Conservation (phyloP, 2,113 vertebrate genomes). For the Amphiprion ocellaris region DNA sequence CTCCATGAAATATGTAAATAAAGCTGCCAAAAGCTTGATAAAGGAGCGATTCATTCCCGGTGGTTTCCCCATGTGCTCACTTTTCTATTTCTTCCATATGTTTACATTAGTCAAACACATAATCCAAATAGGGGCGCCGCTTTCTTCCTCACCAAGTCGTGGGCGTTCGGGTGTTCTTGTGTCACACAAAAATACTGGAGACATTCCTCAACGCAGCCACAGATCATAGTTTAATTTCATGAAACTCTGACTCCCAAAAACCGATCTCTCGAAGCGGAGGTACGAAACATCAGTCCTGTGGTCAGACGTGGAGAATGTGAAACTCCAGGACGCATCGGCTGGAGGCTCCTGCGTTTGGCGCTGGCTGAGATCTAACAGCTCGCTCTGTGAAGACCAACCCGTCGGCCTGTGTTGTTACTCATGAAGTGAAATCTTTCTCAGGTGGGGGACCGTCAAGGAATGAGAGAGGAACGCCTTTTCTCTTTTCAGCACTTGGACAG, state of each 20-base stretch:
- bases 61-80: constrained; percentile 88
- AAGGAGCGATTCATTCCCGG: constrained; percentile 96
- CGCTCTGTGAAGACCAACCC: constrained; percentile 13
- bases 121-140: constrained; percentile 71
- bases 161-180: constrained; percentile 63
- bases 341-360: constrained; percentile 22
- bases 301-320: constrained; percentile 32
- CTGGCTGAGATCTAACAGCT: constrained; percentile 4
- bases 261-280: constrained; percentile 74
- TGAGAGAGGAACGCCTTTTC: constrained; percentile 82
- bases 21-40: constrained; percentile 93
- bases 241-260: constrained; percentile 63
- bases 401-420: constrained; percentile 38
- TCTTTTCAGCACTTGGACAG: constrained; percentile 91
- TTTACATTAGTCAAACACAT: constrained; percentile 78
- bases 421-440: constrained; percentile 56
- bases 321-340: constrained; percentile 55
- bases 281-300: constrained; percentile 53
- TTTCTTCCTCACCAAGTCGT: constrained; percentile 66
- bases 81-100: constrained; percentile 81
- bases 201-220: constrained; percentile 83
- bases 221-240: constrained; percentile 88
- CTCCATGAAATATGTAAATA: constrained; percentile 94
- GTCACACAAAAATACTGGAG: constrained; percentile 64
- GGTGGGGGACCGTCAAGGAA: constrained; percentile 73